Evolutionary conservation across 2,888 invertebrate species (phyloP), one percentile per base, ranked within the genome.

Genomic region (Tinea trinotella): DNA sequence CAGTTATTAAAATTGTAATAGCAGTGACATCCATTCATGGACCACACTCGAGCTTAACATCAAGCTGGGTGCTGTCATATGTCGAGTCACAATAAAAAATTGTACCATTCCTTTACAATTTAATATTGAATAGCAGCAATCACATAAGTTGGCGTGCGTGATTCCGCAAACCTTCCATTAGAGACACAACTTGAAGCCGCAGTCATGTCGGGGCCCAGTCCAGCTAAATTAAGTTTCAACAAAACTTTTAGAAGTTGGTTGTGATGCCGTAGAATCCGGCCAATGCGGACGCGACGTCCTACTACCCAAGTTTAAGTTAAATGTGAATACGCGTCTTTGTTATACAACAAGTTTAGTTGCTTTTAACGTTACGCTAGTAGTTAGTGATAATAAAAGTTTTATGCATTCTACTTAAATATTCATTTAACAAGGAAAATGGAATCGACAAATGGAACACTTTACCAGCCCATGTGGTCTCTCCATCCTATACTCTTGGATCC

Each of bases 191-290:
- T 36, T 10, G 44, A 17, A 9, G 4, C 15, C 44, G 18, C 44
- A 17, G 13, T 44, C 17, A n/a, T n/a, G n/a, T n/a, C n/a, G 44
- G 4, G 60, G 63, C 63, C 63, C 61, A 64, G 66, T 66, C 64
- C 62, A 61, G 65, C 65, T 68, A 68, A 70, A 71, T 72, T 71
- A 71, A 71, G 71, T 72, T 72, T 65, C 61, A 63, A 65, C n/a
- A 49, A 2, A 49, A 49, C 49, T 49, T 49, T 20, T 49, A 18
- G 20, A 19, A 49, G 49, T 49, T 49, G 49, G 49, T 49, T 49
- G 49, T 5, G 35, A 35, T 35, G 12, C 35, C 35, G 35, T 44
- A 13, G 44, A 44, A 13, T 44, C 44, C 17, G 10, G 18, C 13
- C 44, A 17, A 15, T 9, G 18, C 17, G 44, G 13, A 44, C 35